Base-by-base conservation (phyloP, 2,113 vertebrate species). In the Bufo bufo region DNA sequence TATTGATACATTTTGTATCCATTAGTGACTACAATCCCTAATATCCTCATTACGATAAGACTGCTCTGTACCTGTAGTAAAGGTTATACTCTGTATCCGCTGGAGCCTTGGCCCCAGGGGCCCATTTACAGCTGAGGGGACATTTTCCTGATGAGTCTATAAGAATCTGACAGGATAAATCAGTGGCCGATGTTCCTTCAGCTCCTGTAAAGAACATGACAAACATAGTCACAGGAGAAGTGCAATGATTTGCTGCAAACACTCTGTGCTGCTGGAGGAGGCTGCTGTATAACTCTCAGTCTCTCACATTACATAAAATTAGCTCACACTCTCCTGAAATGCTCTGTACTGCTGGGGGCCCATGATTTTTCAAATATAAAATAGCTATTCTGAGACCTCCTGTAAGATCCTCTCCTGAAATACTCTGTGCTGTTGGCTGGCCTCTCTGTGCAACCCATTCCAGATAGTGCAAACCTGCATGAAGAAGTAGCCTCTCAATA, bases 41-140 rank as follows among this genome's bases (percentile, higher is more conserved):
- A 1, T 14, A 33, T 71, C 33, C 23, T 6, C 8, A 13, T 33
- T 12, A 33, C 65, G 23, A 14, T 23, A 20, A 16, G 6, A 20
- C 7, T 10, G 45, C 43, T 72, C 3, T 81, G 14, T 66, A 95
- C 95, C 95, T 95, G 69, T 95, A 96, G 75, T 93, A 95, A 0
- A 95, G 90, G 85, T 92, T 92, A 61, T 96, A 96, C 19, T 91
- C 1, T 0, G 93, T 94, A 14, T 94, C 94, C 49, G 84, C 82
- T 17, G 95, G 93, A 80, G 94, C 93, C 0, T 52, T 77, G n/a
- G 0, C 49, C 54, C 94, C 94, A 54, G 90, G 91, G 4, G 89
- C 84, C 94, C 94, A 96, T 10, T 77, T 47, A 85, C 95, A 96
- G 0, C 0, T 87, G 6, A 96, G 94, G 9, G 92, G 92, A 1